These are phyloP conservation scores for Eriosoma lanigerum DNA, from an alignment of 1,140 invertebrate genomes.

Conservation along the genomic window DNA sequence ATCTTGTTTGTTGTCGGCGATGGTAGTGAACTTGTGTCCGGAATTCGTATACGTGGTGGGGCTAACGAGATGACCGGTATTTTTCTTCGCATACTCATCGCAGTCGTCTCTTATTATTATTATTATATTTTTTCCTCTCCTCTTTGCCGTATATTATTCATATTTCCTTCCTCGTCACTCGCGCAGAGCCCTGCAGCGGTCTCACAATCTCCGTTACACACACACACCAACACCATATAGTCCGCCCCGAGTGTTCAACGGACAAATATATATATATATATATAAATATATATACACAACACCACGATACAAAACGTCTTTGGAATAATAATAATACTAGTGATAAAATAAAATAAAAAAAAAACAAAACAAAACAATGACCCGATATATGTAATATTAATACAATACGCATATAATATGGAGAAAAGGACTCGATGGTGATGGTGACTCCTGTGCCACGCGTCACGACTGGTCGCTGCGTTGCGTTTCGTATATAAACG, in stretches of 20 bases:
- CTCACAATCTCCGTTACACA: neutral
- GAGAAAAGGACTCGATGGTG: neutral
- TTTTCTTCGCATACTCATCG: constrained; percentile 15
- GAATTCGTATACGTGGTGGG: constrained; percentile 43
- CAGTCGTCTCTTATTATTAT: neutral
- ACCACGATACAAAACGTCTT: too few species aligned
- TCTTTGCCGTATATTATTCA: neutral
- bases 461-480: constrained; percentile 4
- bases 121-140: neutral
- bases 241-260: too few species aligned
- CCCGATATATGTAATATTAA: neutral
- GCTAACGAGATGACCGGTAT: constrained; percentile 51
- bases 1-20: constrained; percentile 38
- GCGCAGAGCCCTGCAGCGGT: too few species aligned
- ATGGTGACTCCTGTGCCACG: constrained; percentile 31
- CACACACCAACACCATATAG: neutral
- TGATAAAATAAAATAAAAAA: too few species aligned
- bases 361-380: constrained; percentile 2
- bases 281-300: too few species aligned
- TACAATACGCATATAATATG: too few species aligned
- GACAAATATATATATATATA: too few species aligned
- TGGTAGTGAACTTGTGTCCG: constrained; percentile 38
- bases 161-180: neutral
- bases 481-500: neutral
- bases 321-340: too few species aligned